phyloP scores from a whole-genome alignment of 2,113 vertebrate genomes.

The Hippocampus barbouri region DNA sequence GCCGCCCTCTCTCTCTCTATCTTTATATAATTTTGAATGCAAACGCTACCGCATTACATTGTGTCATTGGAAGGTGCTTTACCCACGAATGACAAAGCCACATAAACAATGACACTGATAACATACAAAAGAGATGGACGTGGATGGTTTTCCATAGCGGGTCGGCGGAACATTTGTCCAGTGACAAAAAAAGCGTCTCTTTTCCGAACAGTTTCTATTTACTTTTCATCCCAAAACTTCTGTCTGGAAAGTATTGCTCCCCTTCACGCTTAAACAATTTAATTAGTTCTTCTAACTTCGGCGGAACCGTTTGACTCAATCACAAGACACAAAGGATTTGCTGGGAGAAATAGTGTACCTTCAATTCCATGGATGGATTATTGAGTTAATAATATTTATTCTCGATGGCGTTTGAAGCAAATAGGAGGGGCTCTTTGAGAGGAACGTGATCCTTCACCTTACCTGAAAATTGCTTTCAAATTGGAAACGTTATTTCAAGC shows the following conservation, averaged over 20 bases:
- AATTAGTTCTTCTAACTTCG: conserved; percentile 22
- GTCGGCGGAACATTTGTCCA: not conserved
- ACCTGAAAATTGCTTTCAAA: conserved; percentile 15
- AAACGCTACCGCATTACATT: too few species aligned
- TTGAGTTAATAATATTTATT: conserved; percentile 34
- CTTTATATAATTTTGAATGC: too few species aligned
- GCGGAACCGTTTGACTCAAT: conserved; percentile 21
- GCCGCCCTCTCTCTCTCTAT: not conserved
- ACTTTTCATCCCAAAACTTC: conserved; percentile 7
- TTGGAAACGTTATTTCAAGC: conserved; percentile 8
- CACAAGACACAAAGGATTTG: conserved; percentile 12
- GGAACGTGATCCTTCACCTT: conserved; percentile 25
- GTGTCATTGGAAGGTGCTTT: too few species aligned
- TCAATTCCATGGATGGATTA: conserved; percentile 29
- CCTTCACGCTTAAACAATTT: conserved; percentile 9
- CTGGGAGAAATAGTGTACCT: conserved; percentile 19
- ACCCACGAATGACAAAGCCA: too few species aligned
- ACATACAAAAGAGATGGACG: not conserved
- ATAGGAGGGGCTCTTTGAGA: conserved; percentile 18
- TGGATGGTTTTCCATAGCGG: not conserved
- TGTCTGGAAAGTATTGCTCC: not conserved
- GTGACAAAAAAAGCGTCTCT: not conserved
- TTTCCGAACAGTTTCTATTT: not conserved
- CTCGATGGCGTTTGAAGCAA: conserved; percentile 22
- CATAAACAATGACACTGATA: too few species aligned